A percentile compares a stretch with the other conserved stretches of the same genome.
Evolutionary conservation across 2,797 vertebrate genomes (phyloP).

Genomic region (Hapalemur alaotrensis): DNA sequence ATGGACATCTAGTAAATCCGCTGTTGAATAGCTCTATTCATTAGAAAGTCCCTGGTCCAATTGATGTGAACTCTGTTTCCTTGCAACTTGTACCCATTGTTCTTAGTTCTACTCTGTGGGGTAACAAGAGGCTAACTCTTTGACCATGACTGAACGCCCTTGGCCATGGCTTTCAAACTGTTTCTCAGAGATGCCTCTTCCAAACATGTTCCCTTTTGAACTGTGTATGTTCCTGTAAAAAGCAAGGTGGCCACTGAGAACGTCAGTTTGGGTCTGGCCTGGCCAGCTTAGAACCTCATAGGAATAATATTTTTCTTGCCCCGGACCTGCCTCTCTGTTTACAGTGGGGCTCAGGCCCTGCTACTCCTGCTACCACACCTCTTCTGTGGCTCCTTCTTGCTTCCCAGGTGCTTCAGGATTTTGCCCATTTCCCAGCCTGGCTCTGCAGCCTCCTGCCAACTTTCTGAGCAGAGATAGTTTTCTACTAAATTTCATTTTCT

Average conservation of each 20-base stretch:
- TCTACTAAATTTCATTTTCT: not conserved
- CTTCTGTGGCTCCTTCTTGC: not conserved
- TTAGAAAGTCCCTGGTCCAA: not conserved
- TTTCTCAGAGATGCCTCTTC: not conserved
- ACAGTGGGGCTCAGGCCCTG: not conserved
- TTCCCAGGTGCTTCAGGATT: not conserved
- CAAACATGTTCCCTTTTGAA: not conserved
- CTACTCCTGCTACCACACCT: not conserved
- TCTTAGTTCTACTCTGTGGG: not conserved
- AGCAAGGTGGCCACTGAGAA: not conserved
- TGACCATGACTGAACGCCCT: not conserved
- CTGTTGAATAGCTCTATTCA: not conserved
- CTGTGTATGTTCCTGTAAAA: not conserved
- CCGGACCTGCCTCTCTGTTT: not conserved
- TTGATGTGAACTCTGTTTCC: not conserved
- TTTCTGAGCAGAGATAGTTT: not conserved
- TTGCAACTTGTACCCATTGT: not conserved
- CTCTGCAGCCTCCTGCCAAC: not conserved
- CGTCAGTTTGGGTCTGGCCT: not conserved
- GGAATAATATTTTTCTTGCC: not conserved
- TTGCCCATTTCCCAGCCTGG: not conserved
- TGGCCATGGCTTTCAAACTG: not conserved
- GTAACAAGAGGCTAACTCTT: not conserved
- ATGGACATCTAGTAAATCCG: not conserved
- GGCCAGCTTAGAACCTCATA: not conserved